phyloP scores from a whole-genome alignment of 30 jellyfish, hydroid and myxozoan genomes.

The Aurelia aurita region DNA sequence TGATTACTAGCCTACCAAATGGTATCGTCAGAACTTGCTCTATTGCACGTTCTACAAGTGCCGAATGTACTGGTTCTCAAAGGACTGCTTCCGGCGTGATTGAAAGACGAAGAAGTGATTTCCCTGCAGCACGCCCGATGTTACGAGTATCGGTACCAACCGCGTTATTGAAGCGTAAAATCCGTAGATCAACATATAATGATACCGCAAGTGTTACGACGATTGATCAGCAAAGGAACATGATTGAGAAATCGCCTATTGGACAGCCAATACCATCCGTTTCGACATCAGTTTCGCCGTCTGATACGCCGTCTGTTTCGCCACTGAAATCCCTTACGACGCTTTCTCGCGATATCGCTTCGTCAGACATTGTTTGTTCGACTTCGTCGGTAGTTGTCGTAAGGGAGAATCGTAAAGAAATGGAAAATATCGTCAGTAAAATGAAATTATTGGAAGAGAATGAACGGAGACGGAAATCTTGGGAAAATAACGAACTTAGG shows the following conservation, averaged over 20 bases:
- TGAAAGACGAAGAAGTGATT: slow-evolving; percentile 15
- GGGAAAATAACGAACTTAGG: not conserved
- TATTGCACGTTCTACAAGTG: not conserved
- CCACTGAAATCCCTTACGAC: not conserved
- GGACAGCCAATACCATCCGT: not conserved
- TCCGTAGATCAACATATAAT: not conserved
- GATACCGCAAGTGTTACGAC: not conserved
- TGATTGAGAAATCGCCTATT: not conserved
- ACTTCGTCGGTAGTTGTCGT: not conserved
- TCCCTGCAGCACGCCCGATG: slow-evolving; percentile 9
- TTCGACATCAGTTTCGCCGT: not conserved
- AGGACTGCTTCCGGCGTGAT: too few species aligned
- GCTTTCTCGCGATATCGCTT: not conserved
- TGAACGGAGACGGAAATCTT: not conserved
- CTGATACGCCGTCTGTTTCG: not conserved
- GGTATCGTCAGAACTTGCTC: not conserved
- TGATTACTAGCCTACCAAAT: not conserved
- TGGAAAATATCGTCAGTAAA: not conserved
- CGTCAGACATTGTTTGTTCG: not conserved
- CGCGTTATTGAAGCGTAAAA: slow-evolving; percentile 23
- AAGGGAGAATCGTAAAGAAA: not conserved
- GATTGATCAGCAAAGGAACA: not conserved
- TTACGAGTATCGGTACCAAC: slow-evolving; percentile 55
- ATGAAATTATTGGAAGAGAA: too few species aligned
- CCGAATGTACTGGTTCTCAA: not conserved